Evolutionary conservation across 1,140 invertebrate species (phyloP), one percentile per base, ranked within the genome.

Genomic region (Atta colombica): DNA sequence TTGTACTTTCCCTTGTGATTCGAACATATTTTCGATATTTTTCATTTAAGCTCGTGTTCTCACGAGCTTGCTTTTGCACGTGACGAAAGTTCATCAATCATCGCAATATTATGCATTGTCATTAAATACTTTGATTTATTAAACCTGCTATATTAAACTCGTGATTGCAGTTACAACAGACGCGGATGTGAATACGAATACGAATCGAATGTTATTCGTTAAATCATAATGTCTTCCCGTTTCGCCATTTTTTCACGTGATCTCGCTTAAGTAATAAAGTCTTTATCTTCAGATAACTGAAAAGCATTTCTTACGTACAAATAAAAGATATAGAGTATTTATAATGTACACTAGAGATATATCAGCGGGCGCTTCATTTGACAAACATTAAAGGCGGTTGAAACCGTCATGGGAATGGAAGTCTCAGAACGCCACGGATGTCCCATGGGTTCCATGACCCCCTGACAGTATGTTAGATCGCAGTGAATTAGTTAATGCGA

Each of bases 391-490:
- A 58, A 74, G 10, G 14, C 8, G 8, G 10, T 35, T 63, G 10
- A 61, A n/a, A 31, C 39, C 18, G 39, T 12, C 68, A 75, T 84
- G 80, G 55, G 80, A 84, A 84, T 45, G 39, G 14, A 28, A 25
- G 35, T 75, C 55, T n/a, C 69, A 61, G 69, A 75, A 61, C 65
- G 74, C 58, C 88, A 87, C 89, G 69, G 82, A 89, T 89, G 88
- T 93, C 86, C 91, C 88, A 93, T 93, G 90, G 91, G 93, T 93
- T 94, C 90, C 89, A 93, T 92, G 92, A 94, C 92, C 93, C 86
- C 85, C 87, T 84, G 86, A 25, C 89, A 80, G 68, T 74, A 45
- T 87, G 91, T 93, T 88, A 90, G 88, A 92, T 75, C 77, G 91
- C 16, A 55, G 60, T 94, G 87, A 93, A 94, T 93, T 92, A 94